A percentile compares a stretch with the other conserved stretches of the same genome.
These are phyloP conservation scores for Drosophila maculinotata DNA, from an alignment of 2,888 invertebrate genomes.

Conservation along the genomic window DNA sequence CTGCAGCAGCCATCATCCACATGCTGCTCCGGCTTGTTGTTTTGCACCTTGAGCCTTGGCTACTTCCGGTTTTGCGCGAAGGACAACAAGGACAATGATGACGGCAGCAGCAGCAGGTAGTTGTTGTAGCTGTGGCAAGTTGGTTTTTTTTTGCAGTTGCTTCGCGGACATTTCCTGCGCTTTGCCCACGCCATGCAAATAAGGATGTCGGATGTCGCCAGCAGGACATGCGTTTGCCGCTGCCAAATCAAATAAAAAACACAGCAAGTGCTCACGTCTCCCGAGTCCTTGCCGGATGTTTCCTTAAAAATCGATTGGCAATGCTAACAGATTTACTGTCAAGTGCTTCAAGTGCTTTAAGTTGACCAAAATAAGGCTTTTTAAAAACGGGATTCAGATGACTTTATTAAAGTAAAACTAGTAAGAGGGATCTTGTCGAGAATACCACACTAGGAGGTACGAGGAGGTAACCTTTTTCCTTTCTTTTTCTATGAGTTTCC, in stretches of 20 bases:
- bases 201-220: constrained; percentile 68
- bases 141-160: constrained; percentile 39
- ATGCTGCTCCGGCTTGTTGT: constrained; percentile 56
- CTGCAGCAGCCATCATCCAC: constrained; percentile 65
- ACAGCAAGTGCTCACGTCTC: constrained; percentile 53
- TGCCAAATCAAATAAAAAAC: constrained; percentile 43
- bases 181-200: constrained; percentile 68
- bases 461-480: background rate
- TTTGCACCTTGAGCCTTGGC: constrained; percentile 78
- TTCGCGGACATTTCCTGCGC: constrained; percentile 67
- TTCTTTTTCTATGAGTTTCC: background rate
- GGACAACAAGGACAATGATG: constrained; percentile 54
- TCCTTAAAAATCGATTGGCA: constrained; percentile 46
- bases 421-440: too few species aligned
- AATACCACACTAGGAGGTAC: too few species aligned
- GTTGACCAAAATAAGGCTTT: too few species aligned
- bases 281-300: constrained; percentile 54
- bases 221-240: constrained; percentile 44
- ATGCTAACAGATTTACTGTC: constrained; percentile 10
- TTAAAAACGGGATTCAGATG: too few species aligned
- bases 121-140: constrained; percentile 16
- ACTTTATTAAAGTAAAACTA: too few species aligned
- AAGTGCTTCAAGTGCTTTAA: constrained; percentile 28
- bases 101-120: constrained; percentile 57
- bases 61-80: constrained; percentile 77